A percentile compares a stretch with the other conserved stretches of the same genome.
phyloP scores from a whole-genome alignment of 2,888 invertebrate genomes.

The Sicus ferrugineus region DNA sequence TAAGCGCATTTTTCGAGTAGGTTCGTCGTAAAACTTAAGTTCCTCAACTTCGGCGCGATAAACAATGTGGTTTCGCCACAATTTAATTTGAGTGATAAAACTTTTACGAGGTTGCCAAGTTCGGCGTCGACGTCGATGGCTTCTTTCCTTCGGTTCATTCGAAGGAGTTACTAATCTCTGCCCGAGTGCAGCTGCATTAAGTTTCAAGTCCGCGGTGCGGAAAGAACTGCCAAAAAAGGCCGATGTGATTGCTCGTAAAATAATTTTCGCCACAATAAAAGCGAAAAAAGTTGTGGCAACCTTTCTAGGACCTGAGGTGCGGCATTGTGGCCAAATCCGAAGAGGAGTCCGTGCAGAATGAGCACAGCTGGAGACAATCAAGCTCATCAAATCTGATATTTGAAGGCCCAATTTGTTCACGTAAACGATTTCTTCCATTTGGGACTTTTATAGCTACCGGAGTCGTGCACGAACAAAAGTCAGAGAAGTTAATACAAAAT shows the following conservation, averaged over 20 bases:
- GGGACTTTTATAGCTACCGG: no score
- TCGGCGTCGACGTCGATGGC: not conserved
- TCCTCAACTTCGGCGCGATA: not conserved
- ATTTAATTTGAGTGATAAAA: constrained; percentile 7
- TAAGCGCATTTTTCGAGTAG: not conserved
- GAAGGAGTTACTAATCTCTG: not conserved
- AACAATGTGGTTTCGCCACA: not conserved
- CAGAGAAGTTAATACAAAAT: no score
- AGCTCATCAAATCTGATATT: no score
- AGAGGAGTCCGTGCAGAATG: no score
- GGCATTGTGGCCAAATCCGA: no score
- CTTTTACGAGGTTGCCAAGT: not conserved
- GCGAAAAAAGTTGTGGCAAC: no score
- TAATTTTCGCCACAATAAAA: not conserved
- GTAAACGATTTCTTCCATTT: no score
- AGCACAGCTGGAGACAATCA: no score
- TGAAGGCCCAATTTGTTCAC: no score
- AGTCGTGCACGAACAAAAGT: no score
- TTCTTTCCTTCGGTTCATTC: not conserved
- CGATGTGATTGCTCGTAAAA: not conserved
- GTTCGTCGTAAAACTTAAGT: not conserved
- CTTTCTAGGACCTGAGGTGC: no score
- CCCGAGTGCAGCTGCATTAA: not conserved
- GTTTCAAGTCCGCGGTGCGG: not conserved
- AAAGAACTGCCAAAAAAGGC: not conserved